phyloP scores from a whole-genome alignment of 2,888 invertebrate genomes.

The Achlya flavicornis region DNA sequence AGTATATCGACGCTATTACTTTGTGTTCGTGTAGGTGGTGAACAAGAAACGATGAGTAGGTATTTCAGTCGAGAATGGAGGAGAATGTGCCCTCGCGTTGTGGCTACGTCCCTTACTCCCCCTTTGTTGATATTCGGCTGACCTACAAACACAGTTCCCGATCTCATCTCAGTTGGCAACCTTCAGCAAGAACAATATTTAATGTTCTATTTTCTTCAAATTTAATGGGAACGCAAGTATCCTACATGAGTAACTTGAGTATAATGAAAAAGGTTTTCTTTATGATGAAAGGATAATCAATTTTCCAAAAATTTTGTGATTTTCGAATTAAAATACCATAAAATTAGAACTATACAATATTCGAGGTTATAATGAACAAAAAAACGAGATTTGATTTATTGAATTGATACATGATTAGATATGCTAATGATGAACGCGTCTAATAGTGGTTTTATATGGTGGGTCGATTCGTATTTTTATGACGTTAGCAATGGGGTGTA shows the following conservation, averaged over 20 bases:
- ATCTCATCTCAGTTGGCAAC: conserved; percentile 32
- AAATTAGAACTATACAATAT: too few relatives aligned
- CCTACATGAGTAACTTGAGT: not conserved
- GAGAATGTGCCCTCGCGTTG: conserved; percentile 16
- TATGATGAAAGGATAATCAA: not conserved
- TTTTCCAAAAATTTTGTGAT: too few relatives aligned
- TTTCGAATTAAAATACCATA: too few relatives aligned
- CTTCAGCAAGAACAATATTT: conserved; percentile 36
- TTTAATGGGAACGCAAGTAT: not conserved
- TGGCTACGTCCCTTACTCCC: conserved; percentile 39
- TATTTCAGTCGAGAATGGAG: conserved; percentile 34
- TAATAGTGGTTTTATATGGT: too few relatives aligned
- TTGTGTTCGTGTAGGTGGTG: conserved; percentile 34
- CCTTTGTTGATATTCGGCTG: conserved; percentile 72
- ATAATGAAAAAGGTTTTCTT: not conserved
- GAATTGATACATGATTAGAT: too few relatives aligned
- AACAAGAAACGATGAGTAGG: conserved; percentile 44
- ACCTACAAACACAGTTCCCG: conserved; percentile 77
- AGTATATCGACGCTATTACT: conserved; percentile 38
- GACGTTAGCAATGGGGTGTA: too few relatives aligned
- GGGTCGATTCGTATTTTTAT: too few relatives aligned
- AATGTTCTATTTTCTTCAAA: conserved; percentile 6
- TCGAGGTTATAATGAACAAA: too few relatives aligned
- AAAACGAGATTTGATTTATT: too few relatives aligned
- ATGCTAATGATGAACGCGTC: too few relatives aligned